Percentiles rank a stretch among this genome's conserved stretches.
Conservation (phyloP, 2,888 invertebrate species). For the Mythimna loreyi region DNA sequence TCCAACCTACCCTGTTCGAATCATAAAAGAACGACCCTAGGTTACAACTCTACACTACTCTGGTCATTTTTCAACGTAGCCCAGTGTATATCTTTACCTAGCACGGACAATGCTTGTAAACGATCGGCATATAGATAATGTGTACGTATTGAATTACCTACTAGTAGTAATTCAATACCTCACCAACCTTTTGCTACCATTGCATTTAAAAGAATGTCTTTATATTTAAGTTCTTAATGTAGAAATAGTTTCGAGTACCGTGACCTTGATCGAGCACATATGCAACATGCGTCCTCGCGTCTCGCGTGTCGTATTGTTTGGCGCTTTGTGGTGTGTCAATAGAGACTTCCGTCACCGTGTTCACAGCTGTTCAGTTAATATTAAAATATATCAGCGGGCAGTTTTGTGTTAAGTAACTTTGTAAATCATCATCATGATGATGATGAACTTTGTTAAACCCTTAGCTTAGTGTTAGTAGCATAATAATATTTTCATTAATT, state of each 20-base stretch:
- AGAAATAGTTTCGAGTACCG: not conserved
- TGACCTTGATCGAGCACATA: conserved; percentile 21
- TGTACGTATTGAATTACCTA: not conserved
- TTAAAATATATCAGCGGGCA: not conserved
- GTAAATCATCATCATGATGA: too few species aligned
- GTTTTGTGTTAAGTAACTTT: not conserved
- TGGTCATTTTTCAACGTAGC: too few species aligned
- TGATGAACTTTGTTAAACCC: too few species aligned
- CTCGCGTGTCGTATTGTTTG: not conserved
- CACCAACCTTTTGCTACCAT: not conserved
- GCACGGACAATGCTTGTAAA: not conserved
- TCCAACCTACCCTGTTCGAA: too few species aligned
- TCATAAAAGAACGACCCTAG: too few species aligned
- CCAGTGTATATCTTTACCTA: too few species aligned
- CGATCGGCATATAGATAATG: not conserved
- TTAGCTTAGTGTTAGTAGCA: not conserved
- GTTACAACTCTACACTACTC: too few species aligned
- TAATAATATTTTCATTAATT: not conserved
- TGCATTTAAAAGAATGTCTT: not conserved
- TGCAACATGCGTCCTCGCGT: not conserved
- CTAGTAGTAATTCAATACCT: conserved; percentile 28
- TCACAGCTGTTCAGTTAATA: not conserved
- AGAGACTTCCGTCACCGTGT: not conserved
- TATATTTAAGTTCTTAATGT: not conserved
- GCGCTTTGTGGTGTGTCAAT: not conserved